Base-by-base conservation (phyloP, 1,140 invertebrate genomes). In the Neotoxoptera formosana region DNA sequence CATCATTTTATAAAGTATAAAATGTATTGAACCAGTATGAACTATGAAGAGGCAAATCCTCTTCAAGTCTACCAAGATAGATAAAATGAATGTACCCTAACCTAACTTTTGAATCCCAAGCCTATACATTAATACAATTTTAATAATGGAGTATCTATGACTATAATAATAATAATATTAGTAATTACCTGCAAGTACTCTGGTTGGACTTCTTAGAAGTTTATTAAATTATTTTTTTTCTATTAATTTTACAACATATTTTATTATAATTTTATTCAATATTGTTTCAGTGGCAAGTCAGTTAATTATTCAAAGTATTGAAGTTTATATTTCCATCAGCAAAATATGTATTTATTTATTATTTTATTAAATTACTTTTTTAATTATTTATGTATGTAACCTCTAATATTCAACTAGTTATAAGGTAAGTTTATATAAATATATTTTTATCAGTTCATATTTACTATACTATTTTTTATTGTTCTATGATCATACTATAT, bases 231-330 rank as follows among this genome's bases (percentile, higher is more conserved):
- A 67, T 67, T 67, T 67, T 67, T 3, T 67, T 25, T 25, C n/a
- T 60, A 0, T 60, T 0, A 60, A 60, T 60, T 60, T 30, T 30
- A 30, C 30, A 60, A n/a, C n/a, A n/a, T n/a, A n/a, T n/a, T 67
- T 2, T 67, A 67, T 6, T n/a, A 30, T 67, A n/a, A 20, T 86
- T 17, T 11, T 45, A 47, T 86, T 47, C 34, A 17, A 45, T 25
- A 48, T 90, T 90, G 36, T 90, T 90, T 90, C 89, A 90, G 89
- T 90, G 89, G 89, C 89, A 90, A 67, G 36, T 90, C 14, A 90
- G 25, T 90, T 90, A 90, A 67, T 45, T 90, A 23, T 89, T 56
- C 48, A 53, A 51, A 51, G 34, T 23, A 88, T n/a, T 48, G n/a
- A 34, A 51, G n/a, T 23, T 88, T 17, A n/a, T n/a, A 7, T 14